Evolutionary conservation across 2,888 invertebrate genomes (phyloP).

Genomic region (Eudemis profundana): DNA sequence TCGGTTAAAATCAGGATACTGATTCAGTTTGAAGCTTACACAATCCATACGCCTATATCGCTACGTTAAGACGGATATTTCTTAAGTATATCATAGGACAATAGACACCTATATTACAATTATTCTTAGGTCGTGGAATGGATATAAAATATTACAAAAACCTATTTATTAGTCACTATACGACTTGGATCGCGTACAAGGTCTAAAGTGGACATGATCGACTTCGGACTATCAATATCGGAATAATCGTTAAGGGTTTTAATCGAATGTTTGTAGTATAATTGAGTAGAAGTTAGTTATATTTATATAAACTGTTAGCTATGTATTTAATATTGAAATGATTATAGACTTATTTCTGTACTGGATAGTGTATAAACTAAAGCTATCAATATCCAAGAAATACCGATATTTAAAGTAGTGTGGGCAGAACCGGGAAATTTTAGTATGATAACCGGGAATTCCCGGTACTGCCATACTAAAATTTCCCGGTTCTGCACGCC

Average conservation of each 20-base stretch:
- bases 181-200: conserved; percentile 21
- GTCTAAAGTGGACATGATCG: conserved; percentile 29
- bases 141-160: conserved; percentile 83
- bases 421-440: too few species aligned
- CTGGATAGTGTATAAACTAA: background rate
- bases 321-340: conserved; percentile 26
- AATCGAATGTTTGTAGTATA: conserved; percentile 25
- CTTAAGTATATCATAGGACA: conserved; percentile 75
- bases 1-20: conserved; percentile 14
- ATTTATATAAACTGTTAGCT: conserved; percentile 27
- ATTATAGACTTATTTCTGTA: background rate
- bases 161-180: conserved; percentile 51
- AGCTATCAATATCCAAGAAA: too few species aligned
- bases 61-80: conserved; percentile 81
- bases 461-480: too few species aligned
- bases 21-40: conserved; percentile 28
- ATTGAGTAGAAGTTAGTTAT: conserved; percentile 31
- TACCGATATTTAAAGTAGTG: too few species aligned
- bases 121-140: conserved; percentile 77
- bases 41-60: conserved; percentile 64
- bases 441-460: too few species aligned
- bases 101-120: conserved; percentile 79
- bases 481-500: too few species aligned
- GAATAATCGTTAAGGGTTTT: conserved; percentile 21
- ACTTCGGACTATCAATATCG: conserved; percentile 19